Evolutionary conservation across 1,140 invertebrate genomes (phyloP).

Genomic region (Stegodyphus dumicola): DNA sequence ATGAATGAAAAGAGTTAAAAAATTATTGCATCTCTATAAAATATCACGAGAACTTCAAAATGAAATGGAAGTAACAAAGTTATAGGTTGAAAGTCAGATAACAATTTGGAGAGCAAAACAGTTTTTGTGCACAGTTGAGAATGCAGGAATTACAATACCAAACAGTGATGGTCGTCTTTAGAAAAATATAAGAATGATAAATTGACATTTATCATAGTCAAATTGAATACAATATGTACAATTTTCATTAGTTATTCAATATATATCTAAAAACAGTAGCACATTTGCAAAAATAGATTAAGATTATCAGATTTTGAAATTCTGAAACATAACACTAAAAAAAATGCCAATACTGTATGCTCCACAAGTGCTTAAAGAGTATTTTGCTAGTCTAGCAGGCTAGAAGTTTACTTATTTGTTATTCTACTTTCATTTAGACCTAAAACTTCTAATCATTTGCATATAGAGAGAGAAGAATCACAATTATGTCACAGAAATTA

Average conservation of each 20-base stretch:
- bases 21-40: no score
- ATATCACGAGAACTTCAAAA: no score
- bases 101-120: not conserved
- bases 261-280: slow-evolving; percentile 42
- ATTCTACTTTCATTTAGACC: no score
- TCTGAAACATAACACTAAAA: slow-evolving; percentile 25
- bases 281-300: slow-evolving; percentile 48
- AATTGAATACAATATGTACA: slow-evolving; percentile 55
- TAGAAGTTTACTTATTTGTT: no score
- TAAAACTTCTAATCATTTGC: no score
- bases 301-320: slow-evolving; percentile 5
- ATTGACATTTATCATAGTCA: slow-evolving; percentile 21
- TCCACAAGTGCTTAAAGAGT: not conserved
- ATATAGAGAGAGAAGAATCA: no score
- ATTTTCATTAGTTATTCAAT: slow-evolving; percentile 9
- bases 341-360: slow-evolving; percentile 19
- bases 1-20: no score
- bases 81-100: not conserved
- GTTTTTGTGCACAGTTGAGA: slow-evolving; percentile 2
- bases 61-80: not conserved
- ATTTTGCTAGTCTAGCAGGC: no score
- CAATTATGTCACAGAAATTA: no score
- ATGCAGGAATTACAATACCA: slow-evolving; percentile 36
- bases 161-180: slow-evolving; percentile 44
- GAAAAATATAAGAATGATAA: slow-evolving; percentile 58